Conservation (phyloP, 2,888 invertebrate species). For the Unio pictorum region DNA sequence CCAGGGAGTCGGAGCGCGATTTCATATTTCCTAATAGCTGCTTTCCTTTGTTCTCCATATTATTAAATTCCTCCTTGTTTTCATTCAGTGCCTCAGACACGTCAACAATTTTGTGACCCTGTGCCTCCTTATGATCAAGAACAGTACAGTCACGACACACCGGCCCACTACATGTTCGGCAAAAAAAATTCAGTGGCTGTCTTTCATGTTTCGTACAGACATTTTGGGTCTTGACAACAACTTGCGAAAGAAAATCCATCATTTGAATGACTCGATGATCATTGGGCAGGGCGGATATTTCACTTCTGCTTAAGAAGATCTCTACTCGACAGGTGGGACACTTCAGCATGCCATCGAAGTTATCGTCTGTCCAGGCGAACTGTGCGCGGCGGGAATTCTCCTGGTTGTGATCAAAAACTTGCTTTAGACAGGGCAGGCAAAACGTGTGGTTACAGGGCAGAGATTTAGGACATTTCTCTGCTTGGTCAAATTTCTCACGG, state of each 20-base stretch:
- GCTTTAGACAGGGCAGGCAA: conserved; percentile 59
- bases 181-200: conserved; percentile 64
- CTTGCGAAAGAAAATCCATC: conserved; percentile 63
- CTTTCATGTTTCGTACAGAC: conserved; percentile 60
- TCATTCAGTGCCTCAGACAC: conserved; percentile 55
- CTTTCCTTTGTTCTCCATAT: conserved; percentile 49
- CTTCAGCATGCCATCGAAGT: conserved; percentile 56
- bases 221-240: conserved; percentile 56
- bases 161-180: conserved; percentile 56
- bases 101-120: conserved; percentile 59
- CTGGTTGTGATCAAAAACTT: conserved; percentile 60
- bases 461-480: conserved; percentile 56
- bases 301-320: conserved; percentile 55
- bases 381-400: conserved; percentile 42
- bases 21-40: conserved; percentile 56
- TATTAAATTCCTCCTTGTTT: conserved; percentile 54
- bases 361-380: conserved; percentile 49
- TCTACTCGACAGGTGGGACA: conserved; percentile 65
- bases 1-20: conserved; percentile 51
- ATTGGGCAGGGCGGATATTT: conserved; percentile 57
- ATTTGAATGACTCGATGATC: conserved; percentile 66
- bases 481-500: conserved; percentile 54
- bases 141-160: conserved; percentile 65
- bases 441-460: conserved; percentile 65
- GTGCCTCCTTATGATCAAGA: conserved; percentile 61